Evolutionary conservation across 2,888 invertebrate genomes (phyloP), one percentile per base, ranked within the genome.

Genomic region (Fragum sueziense): DNA sequence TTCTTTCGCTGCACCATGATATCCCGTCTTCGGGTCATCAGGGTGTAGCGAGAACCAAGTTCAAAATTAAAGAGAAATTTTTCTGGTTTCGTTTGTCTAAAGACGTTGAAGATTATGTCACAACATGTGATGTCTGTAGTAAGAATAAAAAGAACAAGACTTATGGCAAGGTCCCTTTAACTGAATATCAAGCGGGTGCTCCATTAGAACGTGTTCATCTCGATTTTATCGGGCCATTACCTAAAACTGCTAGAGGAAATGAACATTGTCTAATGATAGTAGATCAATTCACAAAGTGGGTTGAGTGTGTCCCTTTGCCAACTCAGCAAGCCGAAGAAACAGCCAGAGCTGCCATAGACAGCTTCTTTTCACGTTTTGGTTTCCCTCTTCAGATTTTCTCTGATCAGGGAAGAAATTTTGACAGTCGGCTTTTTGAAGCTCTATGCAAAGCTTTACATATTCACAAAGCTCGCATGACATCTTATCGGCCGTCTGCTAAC

Each of bases 21-120:
- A 70, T 79, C 9, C 74, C 78, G 4, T 70, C 74, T 1, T 52
- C 70, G 29, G 79, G 67, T 3, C 79, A 79, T 59, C 70, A 79
- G 52, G 74, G 70, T 25, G 67, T 79, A 11, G 70, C 79, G 14
- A 70, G 79, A 57, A 74, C 70, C 27, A 70, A 31, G 33, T 68
- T 2, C 14, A 68, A 25, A 22, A 2, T 74, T 14, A 68, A 41
- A 37, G 62, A 73, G 57, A 78, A 74, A 47, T 78, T 74, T 67
- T 73, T 57, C 54, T 78, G 70, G 78, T 33, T 52, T 4, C 11
- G 47, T 11, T 52, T 78, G 33, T 51, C 52, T 4, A 61, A 34
- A 41, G 78, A 78, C 65, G 61, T 62, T 0, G 70, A 69, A 57
- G 3, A 7, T 2, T 78, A 34, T 59, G 67, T 65, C 1, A n/a